Base-by-base conservation (phyloP, 2,888 invertebrate species). In the Crocallis elinguaria region DNA sequence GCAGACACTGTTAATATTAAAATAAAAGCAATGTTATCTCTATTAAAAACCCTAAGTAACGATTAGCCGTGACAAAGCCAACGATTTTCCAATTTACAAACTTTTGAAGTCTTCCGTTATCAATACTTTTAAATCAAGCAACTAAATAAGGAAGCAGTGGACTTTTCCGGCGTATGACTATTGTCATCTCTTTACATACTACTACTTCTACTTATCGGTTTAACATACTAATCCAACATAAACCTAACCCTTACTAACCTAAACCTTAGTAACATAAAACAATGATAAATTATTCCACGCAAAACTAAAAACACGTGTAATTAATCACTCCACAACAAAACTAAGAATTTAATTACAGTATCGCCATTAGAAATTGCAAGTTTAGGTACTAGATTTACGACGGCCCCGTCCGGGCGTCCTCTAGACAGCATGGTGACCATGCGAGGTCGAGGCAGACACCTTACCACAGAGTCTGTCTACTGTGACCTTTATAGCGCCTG, bases 371-470 rank as follows among this genome's bases (percentile, higher is more conserved):
- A 57, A 52, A 64, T 44, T 61, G 59, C 50, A 51, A 59, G 53
- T 55, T 45, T 49, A 58, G 58, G 56, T 60, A 53, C 59, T 52
- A 57, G 64, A 67, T 62, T 62, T 63, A 62, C 67, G 70, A 70
- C 58, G 69, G 66, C 49, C 46, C 60, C 66, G 81, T 69, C 82
- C 82, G 67, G 50, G 56, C 71, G 83, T 63, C 83, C 84, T 84
- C 82, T 75, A 84, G 84, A 83, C 84, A 65, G 74, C 71, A 78
- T 77, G 78, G 81, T 77, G 77, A 71, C 75, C 75, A 71, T 76
- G 50, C 72, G 69, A 69, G 75, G 74, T 73, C 70, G 64, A 41
- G 51, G 70, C 67, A 69, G 60, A 60, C 67, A 77, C 71, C 75
- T 73, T 67, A 73, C 67, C n/a, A 65, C 66, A 65, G 61, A 49